Evolutionary conservation across 2,797 vertebrate species (phyloP), one percentile per base, ranked within the genome.

Genomic region (Periophthalmus magnuspinnatus): DNA sequence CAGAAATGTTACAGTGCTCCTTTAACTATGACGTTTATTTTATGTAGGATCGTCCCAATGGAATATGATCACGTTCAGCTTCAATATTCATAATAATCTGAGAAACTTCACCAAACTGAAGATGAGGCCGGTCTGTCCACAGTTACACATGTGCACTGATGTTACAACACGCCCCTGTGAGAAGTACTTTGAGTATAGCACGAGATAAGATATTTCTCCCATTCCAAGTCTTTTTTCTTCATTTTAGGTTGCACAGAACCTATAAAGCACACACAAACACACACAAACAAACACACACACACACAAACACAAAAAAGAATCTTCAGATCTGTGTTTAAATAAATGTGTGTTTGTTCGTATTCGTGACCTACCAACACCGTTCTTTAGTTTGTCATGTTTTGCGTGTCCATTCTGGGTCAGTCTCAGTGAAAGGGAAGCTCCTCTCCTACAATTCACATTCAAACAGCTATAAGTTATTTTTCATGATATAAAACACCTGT

Each of bases 361-460:
- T 50, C n/a, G 5, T 55, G 13, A 24, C 38, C 24, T 47, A 63
- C 61, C 61, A 24, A 72, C 10, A 28, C 58, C 24, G 6, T 72
- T 82, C 71, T 78, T 88, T 67, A 91, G 66, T 65, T 84, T 70
- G 55, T 41, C 62, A 34, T 92, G 91, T 36, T 76, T 82, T 4
- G 91, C 91, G 2, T 93, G 92, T 67, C 93, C 92, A 14, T 91
- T 92, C 41, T 93, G 90, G 28, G 91, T 85, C 70, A 94, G 81
- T 77, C 91, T 91, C 71, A 92, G 2, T 34, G 93, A 94, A 66
- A 93, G 36, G 0, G 92, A 85, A 2, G 92, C 84, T 16, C 93
- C 86, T 75, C 93, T 91, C 87, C 93, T 94, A 62, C 78, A 87
- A 74, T 6, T 17, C 9, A 33, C 8, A 50, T n/a, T n/a, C 11